phyloP scores from a whole-genome alignment of 2,797 vertebrate species.

The Xyrichtys novacula region DNA sequence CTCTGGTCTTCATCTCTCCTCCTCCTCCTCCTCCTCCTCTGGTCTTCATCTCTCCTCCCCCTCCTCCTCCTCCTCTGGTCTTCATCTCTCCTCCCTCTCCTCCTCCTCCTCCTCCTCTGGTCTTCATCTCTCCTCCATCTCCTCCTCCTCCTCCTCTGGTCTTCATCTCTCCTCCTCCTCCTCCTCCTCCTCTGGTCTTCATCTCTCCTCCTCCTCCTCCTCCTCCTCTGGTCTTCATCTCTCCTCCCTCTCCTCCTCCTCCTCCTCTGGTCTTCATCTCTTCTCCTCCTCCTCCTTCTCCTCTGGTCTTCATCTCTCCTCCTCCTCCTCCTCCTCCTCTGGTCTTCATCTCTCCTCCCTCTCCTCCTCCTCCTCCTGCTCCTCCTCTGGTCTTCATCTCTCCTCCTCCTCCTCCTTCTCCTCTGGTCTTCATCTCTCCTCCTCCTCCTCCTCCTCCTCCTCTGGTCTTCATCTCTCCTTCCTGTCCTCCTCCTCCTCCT shows the following conservation, averaged over 20 bases:
- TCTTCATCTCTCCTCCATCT: background rate
- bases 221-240: no score
- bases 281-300: conserved; percentile 9
- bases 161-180: background rate
- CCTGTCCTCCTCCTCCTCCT: background rate
- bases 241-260: conserved; percentile 4
- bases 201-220: conserved; percentile 5
- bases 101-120: conserved; percentile 58
- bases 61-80: conserved; percentile 60
- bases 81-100: background rate
- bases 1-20: no score
- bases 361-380: conserved; percentile 4
- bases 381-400: no score
- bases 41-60: no score
- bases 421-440: no score
- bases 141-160: conserved; percentile 61
- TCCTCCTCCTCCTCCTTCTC: conserved; percentile 8
- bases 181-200: no score
- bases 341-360: no score
- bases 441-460: conserved; percentile 30
- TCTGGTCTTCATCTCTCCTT: no score
- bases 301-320: no score
- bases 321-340: conserved; percentile 51
- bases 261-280: no score
- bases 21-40: conserved; percentile 51